Evolutionary conservation across 2,113 vertebrate genomes (phyloP).

Genomic region (Galeopterus variegatus): DNA sequence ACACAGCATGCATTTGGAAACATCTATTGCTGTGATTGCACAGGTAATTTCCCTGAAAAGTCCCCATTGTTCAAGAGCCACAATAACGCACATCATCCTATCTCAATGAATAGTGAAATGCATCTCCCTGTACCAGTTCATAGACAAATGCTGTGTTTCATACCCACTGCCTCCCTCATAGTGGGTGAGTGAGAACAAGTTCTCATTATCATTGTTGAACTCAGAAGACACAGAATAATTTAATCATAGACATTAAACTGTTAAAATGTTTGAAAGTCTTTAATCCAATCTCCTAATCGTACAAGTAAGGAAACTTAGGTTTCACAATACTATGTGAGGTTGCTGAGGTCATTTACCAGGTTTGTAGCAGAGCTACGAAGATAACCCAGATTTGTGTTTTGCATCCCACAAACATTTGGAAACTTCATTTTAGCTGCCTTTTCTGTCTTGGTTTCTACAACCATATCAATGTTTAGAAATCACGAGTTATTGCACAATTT

Average conservation of each 20-base stretch:
- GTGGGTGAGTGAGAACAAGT: neutral
- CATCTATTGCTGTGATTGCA: neutral
- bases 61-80: neutral
- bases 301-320: neutral
- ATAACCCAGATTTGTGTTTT: neutral
- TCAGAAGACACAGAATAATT: neutral
- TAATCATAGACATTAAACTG: neutral
- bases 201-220: neutral
- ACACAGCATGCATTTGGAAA: neutral
- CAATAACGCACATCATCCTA: neutral
- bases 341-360: neutral
- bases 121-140: neutral
- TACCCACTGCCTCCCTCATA: neutral
- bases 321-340: neutral
- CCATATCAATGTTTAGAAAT: neutral
- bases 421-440: constrained; percentile 42
- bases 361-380: neutral
- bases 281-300: neutral
- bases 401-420: constrained; percentile 4
- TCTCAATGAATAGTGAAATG: neutral
- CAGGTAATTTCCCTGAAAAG: neutral
- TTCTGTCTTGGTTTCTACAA: constrained; percentile 1
- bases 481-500: constrained; percentile 12
- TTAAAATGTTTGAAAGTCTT: neutral
- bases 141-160: neutral